A percentile compares a stretch with the other conserved stretches of the same genome.
These are phyloP conservation scores for Cydia strobilella DNA, from an alignment of 1,140 invertebrate genomes.

Conservation along the genomic window DNA sequence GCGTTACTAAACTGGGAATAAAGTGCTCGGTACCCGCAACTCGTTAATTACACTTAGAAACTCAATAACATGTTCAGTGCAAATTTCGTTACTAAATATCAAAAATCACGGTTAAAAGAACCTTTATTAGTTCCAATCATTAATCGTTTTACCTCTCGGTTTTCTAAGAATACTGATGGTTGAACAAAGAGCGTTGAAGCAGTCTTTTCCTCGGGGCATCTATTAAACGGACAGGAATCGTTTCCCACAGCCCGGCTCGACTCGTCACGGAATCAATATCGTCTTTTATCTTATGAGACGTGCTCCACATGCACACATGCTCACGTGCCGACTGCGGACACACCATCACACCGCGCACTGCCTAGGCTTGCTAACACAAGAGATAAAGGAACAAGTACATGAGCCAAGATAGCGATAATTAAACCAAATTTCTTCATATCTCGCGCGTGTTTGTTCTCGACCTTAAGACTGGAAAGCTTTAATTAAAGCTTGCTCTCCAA, in stretches of 20 bases:
- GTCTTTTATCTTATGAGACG: constrained; percentile 77
- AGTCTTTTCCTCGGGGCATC: constrained; percentile 67
- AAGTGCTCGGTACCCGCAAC: constrained; percentile 69
- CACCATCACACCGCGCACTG: constrained; percentile 40
- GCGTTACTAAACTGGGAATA: constrained; percentile 68
- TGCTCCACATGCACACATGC: constrained; percentile 65
- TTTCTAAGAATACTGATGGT: constrained; percentile 41
- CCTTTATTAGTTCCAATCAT: constrained; percentile 19
- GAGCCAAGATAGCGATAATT: constrained; percentile 53
- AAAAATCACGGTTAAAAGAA: constrained; percentile 8
- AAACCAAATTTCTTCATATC: constrained; percentile 59
- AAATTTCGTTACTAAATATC: constrained; percentile 48
- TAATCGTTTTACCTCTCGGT: constrained; percentile 3
- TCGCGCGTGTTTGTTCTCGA: constrained; percentile 48
- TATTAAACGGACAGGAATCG: constrained; percentile 73
- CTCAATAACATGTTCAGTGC: constrained; percentile 55
- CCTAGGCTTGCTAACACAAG: constrained; percentile 47
- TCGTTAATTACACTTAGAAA: constrained; percentile 70
- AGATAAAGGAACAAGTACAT: constrained; percentile 48
- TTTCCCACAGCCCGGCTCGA: constrained; percentile 73
- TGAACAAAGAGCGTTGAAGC: constrained; percentile 61
- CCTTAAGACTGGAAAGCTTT: constrained; percentile 49
- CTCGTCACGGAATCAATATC: constrained; percentile 78
- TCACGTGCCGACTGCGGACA: constrained; percentile 35
- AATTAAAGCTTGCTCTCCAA: constrained; percentile 55